phyloP scores from a whole-genome alignment of 2,113 vertebrate genomes.

The Otus sunia region DNA sequence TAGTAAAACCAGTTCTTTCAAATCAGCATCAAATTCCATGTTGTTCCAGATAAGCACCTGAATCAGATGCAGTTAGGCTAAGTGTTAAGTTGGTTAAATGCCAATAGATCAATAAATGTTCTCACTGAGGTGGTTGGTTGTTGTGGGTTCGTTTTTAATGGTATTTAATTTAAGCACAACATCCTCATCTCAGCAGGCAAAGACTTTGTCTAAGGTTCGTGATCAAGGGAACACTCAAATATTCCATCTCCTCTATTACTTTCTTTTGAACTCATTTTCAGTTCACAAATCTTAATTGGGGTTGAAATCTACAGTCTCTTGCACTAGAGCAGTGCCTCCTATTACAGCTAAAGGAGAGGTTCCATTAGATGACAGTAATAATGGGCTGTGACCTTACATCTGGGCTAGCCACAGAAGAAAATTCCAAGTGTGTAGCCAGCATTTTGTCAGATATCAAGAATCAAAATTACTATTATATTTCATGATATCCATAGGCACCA shows the following conservation, averaged over 20 bases:
- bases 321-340: background rate
- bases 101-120: background rate
- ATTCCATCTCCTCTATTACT: background rate
- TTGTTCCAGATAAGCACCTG: background rate
- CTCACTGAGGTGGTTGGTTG: background rate
- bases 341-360: background rate
- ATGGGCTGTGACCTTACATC: background rate
- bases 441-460: background rate
- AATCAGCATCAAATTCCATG: background rate
- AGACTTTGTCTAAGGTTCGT: background rate
- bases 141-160: background rate
- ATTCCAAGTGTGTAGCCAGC: background rate
- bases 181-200: background rate
- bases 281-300: background rate
- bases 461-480: background rate
- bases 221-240: background rate
- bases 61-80: background rate
- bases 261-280: background rate
- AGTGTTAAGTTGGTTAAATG: background rate
- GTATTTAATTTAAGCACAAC: background rate
- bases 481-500: background rate
- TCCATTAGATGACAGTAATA: background rate
- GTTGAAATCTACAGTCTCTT: background rate
- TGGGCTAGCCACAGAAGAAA: background rate
- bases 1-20: background rate